phyloP scores from a whole-genome alignment of 2,113 vertebrate species.

The Gymnorhina tibicen region DNA sequence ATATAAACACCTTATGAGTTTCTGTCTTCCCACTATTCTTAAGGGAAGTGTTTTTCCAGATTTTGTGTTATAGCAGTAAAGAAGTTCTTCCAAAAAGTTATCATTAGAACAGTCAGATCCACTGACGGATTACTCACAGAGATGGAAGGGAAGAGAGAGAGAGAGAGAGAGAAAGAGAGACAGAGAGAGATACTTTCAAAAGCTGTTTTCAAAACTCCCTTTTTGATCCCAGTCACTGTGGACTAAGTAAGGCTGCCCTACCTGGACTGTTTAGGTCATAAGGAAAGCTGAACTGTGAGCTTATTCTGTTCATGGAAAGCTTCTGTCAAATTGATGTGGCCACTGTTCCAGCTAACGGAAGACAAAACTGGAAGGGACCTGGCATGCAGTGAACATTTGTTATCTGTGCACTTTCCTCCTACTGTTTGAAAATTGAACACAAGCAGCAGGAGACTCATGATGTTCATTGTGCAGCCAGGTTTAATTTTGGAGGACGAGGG shows the following conservation, averaged over 20 bases:
- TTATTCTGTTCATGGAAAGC: conserved; percentile 20
- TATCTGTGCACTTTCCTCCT: conserved; percentile 66
- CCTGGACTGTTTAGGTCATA: background rate
- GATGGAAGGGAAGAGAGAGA: background rate
- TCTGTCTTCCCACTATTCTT: background rate
- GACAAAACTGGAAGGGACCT: conserved; percentile 57
- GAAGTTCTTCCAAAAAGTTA: background rate
- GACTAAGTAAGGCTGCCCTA: background rate
- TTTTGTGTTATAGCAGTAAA: background rate
- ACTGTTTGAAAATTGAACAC: conserved; percentile 70
- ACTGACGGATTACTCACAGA: background rate
- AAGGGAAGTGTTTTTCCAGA: background rate
- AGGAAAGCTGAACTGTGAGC: background rate
- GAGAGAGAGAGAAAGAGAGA: background rate
- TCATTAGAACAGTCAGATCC: background rate
- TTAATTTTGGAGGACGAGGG: conserved; percentile 60
- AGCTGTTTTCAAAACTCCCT: background rate
- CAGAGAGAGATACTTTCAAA: background rate
- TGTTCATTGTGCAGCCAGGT: conserved; percentile 63
- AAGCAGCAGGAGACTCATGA: conserved; percentile 56
- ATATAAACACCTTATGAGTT: background rate
- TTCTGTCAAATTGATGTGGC: conserved; percentile 21
- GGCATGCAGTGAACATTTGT: conserved; percentile 47
- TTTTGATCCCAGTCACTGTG: background rate
- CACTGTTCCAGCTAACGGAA: conserved; percentile 19